These are phyloP conservation scores for Vipera ursinii DNA, from an alignment of 2,797 vertebrate species.

Conservation along the genomic window DNA sequence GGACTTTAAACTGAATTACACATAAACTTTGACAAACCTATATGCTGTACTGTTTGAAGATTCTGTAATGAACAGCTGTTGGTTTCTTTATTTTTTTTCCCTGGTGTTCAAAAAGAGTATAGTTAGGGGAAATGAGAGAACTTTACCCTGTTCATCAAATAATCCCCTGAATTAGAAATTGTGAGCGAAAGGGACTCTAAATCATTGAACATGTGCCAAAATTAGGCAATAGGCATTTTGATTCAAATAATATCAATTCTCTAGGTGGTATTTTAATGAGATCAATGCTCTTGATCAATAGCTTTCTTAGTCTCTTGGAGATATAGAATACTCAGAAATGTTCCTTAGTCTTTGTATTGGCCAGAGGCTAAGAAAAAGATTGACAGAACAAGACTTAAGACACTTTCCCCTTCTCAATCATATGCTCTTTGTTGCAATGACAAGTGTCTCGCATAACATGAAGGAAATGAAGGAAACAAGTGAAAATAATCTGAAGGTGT, in stretches of 20 bases:
- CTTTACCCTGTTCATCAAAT: not conserved
- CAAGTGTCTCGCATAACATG: slow-evolving; percentile 53
- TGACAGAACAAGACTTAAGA: slow-evolving; percentile 46
- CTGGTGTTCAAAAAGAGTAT: not conserved
- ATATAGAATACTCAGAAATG: slow-evolving; percentile 38
- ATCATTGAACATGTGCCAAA: not conserved
- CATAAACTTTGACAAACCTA: not conserved
- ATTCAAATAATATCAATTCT: slow-evolving; percentile 24
- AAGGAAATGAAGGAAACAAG: slow-evolving; percentile 51
- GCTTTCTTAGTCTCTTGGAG: slow-evolving; percentile 25
- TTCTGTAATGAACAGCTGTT: not conserved
- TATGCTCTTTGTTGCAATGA: slow-evolving; percentile 61
- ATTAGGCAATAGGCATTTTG: not conserved
- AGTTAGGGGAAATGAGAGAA: not conserved
- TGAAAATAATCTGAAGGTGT: slow-evolving; percentile 1
- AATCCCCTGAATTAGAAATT: not conserved
- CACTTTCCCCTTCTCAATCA: slow-evolving; percentile 41
- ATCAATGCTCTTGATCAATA: slow-evolving; percentile 25
- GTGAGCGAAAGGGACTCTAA: slow-evolving; percentile 2
- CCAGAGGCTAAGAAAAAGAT: slow-evolving; percentile 39
- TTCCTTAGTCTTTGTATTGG: slow-evolving; percentile 46
- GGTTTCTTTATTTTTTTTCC: not conserved
- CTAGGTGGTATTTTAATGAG: not conserved
- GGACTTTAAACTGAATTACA: not conserved
- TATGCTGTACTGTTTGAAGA: not conserved